Evolutionary conservation across 2,113 vertebrate species (phyloP), one percentile per base, ranked within the genome.

Genomic region (Anguilla japonica): DNA sequence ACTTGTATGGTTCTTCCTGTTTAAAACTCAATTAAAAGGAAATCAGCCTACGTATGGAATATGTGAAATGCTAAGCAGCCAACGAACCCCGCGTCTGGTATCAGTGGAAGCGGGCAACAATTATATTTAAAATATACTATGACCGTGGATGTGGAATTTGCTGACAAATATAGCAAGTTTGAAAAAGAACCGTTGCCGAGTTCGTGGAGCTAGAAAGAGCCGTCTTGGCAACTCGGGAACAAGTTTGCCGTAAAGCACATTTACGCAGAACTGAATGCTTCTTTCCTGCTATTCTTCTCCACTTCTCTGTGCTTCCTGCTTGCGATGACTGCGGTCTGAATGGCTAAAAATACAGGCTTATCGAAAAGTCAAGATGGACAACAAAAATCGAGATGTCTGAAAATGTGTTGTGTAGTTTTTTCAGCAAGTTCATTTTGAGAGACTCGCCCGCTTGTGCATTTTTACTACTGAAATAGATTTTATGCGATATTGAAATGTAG

Each of bases 251-350:
- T 94, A 91, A 92, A 94, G 90, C 93, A 88, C 90, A 90, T 75
- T 90, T 84, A 90, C 90, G 89, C 91, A 88, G 92, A 90, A 91
- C 91, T 83, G 89, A 93, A 94, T 89, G 92, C 93, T 92, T 92
- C 92, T 95, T 96, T 96, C 95, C 95, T 96, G 95, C 94, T 87
- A 95, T 95, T 96, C 94, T 96, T 96, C 94, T 95, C 89, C 85
- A 87, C 92, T 87, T 85, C 90, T 93, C 91, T 71, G 93, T 90
- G 93, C 94, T 95, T 96, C 95, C 95, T 95, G 95, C 95, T 93
- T 92, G 89, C 83, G 91, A 87, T 92, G 92, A 89, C 91, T 93
- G 86, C 89, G 87, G 92, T 90, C 90, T 92, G 92, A 90, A 92
- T 91, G 91, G 91, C 94, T 95, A 95, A 92, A 95, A 95, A 95